Evolutionary conservation across 1,140 invertebrate species (phyloP).

Genomic region (Drosophila guanche): DNA sequence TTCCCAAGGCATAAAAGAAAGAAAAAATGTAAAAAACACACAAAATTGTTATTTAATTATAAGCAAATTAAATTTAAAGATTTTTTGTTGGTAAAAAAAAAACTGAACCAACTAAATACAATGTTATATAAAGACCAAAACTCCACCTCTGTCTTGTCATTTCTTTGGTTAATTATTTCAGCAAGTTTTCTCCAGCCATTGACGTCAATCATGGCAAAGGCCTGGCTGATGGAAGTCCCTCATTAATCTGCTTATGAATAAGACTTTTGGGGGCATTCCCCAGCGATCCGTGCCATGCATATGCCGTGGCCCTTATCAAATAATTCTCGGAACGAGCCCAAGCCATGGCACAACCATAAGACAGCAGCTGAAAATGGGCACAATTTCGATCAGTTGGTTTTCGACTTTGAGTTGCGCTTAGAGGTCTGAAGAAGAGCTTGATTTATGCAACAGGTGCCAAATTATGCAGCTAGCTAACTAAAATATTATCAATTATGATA

Average conservation of each 20-base stretch:
- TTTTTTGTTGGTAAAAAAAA: constrained; percentile 50
- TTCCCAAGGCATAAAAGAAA: constrained; percentile 23
- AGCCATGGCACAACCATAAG: no score
- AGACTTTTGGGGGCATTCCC: constrained; percentile 30
- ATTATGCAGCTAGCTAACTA: no score
- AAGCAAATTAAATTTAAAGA: constrained; percentile 61
- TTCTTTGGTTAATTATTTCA: constrained; percentile 5
- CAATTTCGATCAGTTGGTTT: no score
- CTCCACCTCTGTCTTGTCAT: constrained; percentile 36
- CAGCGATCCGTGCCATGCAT: constrained; percentile 12
- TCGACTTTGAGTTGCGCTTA: not conserved
- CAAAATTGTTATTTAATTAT: constrained; percentile 74
- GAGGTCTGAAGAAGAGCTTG: not conserved
- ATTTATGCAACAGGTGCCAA: no score
- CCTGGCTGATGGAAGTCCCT: constrained; percentile 16
- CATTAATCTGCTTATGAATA: constrained; percentile 29
- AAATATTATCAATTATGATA: no score
- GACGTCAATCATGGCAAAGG: constrained; percentile 48
- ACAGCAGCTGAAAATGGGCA: constrained; percentile 2
- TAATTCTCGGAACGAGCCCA: constrained; percentile 29
- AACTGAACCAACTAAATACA: constrained; percentile 32
- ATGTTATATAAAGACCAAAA: constrained; percentile 27
- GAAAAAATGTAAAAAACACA: constrained; percentile 5
- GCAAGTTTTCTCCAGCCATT: constrained; percentile 21
- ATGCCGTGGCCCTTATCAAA: constrained; percentile 27